Conservation (phyloP, 1,140 invertebrate species). For the Pogonognathellus flavescens region DNA sequence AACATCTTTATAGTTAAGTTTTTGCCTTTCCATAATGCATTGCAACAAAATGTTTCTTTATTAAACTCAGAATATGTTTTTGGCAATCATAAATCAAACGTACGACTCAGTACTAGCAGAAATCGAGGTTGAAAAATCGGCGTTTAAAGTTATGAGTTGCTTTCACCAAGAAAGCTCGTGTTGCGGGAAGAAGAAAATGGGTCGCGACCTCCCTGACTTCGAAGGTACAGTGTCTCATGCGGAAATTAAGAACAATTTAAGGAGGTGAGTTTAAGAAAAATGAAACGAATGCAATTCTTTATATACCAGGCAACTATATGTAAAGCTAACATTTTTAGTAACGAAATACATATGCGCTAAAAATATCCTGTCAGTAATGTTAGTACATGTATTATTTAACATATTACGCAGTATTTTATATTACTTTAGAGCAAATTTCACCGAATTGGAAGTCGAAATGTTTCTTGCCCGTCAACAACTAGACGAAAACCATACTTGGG, state of each 20-base stretch:
- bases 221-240: constrained; percentile 72
- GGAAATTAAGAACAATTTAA: constrained; percentile 72
- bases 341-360: background rate
- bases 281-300: constrained; percentile 47
- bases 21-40: too few species aligned
- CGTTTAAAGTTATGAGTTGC: constrained; percentile 75
- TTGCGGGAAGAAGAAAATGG: constrained; percentile 73
- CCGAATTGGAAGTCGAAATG: constrained; percentile 79
- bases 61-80: constrained; percentile 81
- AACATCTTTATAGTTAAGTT: too few species aligned
- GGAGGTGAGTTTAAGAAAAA: too few species aligned
- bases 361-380: constrained; percentile 8
- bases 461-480: constrained; percentile 78
- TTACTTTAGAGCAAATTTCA: constrained; percentile 75
- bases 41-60: background rate
- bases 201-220: constrained; percentile 74
- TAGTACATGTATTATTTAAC: too few species aligned
- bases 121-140: constrained; percentile 76
- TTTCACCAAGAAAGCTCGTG: constrained; percentile 71
- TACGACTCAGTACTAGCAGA: constrained; percentile 81
- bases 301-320: too few species aligned
- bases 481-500: constrained; percentile 54
- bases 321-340: too few species aligned
- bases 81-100: constrained; percentile 87
- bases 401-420: too few species aligned